Percentiles rank a stretch among this genome's conserved stretches.
Conservation (phyloP, 2,797 vertebrate species). For the Arnoldichthys spilopterus region DNA sequence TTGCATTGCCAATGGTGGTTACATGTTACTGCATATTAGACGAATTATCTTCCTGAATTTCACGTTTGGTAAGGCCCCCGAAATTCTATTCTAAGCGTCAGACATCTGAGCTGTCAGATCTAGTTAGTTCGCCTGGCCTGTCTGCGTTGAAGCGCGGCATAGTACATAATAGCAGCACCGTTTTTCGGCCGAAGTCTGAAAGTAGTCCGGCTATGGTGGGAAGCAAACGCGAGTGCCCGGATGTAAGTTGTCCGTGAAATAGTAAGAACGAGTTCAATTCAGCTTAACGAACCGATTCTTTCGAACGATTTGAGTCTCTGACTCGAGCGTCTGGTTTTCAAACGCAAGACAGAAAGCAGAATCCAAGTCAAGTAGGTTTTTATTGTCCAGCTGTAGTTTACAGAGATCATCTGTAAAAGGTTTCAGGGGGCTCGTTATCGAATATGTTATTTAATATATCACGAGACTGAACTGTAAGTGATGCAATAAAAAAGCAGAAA, state of each 20-base stretch:
- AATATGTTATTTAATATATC: too few species aligned
- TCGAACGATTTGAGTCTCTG: not conserved
- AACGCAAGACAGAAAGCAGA: not conserved
- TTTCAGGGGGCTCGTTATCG: too few species aligned
- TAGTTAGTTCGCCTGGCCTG: slow-evolving; percentile 56
- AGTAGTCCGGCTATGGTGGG: slow-evolving; percentile 80
- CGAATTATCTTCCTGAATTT: not conserved
- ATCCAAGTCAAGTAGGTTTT: too few species aligned
- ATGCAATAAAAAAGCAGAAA: too few species aligned
- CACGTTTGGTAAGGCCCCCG: not conserved
- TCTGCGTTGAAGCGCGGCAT: slow-evolving; percentile 39
- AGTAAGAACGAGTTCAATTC: not conserved
- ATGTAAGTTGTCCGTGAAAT: slow-evolving; percentile 74
- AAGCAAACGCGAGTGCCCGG: slow-evolving; percentile 78
- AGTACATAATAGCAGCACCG: slow-evolving; percentile 35
- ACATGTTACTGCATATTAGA: not conserved
- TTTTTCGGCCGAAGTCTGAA: slow-evolving; percentile 63
- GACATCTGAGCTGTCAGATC: slow-evolving; percentile 17
- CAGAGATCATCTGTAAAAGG: too few species aligned
- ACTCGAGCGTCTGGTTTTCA: not conserved
- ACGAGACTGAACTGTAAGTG: too few species aligned
- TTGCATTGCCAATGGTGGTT: too few species aligned
- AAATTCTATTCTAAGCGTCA: not conserved
- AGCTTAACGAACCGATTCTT: not conserved
- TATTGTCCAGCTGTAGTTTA: too few species aligned